phyloP scores from a whole-genome alignment of 2,888 invertebrate genomes.

The Drosophila barbarae region DNA sequence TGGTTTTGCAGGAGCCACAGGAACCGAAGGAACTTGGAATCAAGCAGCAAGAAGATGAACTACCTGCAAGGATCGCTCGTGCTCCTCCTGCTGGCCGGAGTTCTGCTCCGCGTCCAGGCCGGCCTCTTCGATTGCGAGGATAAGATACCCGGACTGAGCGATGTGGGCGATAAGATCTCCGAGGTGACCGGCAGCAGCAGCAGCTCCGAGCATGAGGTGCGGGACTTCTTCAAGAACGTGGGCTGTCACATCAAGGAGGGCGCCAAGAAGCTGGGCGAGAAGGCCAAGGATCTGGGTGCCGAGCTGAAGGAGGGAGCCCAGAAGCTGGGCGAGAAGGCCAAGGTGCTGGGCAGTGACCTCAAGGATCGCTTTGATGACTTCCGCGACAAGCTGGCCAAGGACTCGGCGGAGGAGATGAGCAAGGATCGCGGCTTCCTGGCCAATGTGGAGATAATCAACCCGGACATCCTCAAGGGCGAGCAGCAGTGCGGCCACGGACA shows the following conservation, averaged over 20 bases:
- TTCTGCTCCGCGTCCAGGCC: constrained; percentile 40
- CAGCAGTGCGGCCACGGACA: constrained; percentile 77
- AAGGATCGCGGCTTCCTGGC: constrained; percentile 61
- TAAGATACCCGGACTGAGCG: constrained; percentile 54
- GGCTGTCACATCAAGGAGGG: constrained; percentile 75
- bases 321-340: constrained; percentile 73
- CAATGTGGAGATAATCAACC: constrained; percentile 76
- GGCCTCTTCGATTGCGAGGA: constrained; percentile 74
- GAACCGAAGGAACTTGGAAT: constrained; percentile 8
- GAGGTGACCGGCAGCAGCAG: constrained; percentile 46
- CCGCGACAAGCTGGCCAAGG: constrained; percentile 70
- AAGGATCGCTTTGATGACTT: constrained; percentile 72
- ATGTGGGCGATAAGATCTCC: constrained; percentile 60
- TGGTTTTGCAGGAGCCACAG: constrained; percentile 35
- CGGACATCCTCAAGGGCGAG: constrained; percentile 75
- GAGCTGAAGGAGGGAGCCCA: constrained; percentile 74
- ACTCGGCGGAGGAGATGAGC: constrained; percentile 65
- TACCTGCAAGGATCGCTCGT: constrained; percentile 33
- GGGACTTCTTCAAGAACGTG: constrained; percentile 71
- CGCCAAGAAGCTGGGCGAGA: constrained; percentile 69
- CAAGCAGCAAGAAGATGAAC: constrained; percentile 11
- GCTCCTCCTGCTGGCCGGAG: constrained; percentile 45
- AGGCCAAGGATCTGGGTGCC: constrained; percentile 72
- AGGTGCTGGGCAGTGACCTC: constrained; percentile 71
- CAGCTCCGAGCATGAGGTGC: constrained; percentile 69